Evolutionary conservation across 1,140 invertebrate species (phyloP).

Genomic region (Diprion similis): DNA sequence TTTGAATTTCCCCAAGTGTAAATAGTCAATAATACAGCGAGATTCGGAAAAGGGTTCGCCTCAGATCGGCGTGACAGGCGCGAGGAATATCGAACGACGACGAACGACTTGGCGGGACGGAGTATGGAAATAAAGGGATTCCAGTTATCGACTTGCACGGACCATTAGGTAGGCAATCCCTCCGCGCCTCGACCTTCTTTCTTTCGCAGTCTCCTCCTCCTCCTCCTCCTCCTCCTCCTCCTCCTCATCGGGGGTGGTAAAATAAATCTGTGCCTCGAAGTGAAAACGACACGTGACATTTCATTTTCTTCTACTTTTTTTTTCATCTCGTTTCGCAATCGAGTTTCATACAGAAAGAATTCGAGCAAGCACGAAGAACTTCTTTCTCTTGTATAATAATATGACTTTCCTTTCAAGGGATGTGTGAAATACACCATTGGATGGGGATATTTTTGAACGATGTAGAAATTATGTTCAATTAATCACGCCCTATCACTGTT

Average conservation of each 20-base stretch:
- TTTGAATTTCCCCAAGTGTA: too few species aligned
- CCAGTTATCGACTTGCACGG: slow-evolving; percentile 31
- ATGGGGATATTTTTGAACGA: too few species aligned
- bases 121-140: slow-evolving; percentile 8
- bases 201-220: slow-evolving; percentile 4
- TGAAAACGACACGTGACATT: too few species aligned
- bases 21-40: too few species aligned
- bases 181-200: slow-evolving; percentile 8
- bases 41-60: background rate
- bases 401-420: too few species aligned
- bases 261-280: slow-evolving; percentile 4
- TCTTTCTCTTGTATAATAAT: too few species aligned
- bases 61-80: background rate
- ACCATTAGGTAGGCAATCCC: slow-evolving; percentile 32
- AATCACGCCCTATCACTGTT: background rate
- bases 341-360: too few species aligned
- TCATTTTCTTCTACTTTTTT: too few species aligned
- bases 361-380: too few species aligned
- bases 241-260: slow-evolving; percentile 15
- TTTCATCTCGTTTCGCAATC: too few species aligned
- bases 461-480: background rate
- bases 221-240: slow-evolving; percentile 11
- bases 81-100: background rate
- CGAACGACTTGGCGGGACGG: background rate
- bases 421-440: too few species aligned